Percentiles rank a stretch among this genome's conserved stretches.
Conservation (phyloP, 2,888 invertebrate species). For the Drosophila rellima region DNA sequence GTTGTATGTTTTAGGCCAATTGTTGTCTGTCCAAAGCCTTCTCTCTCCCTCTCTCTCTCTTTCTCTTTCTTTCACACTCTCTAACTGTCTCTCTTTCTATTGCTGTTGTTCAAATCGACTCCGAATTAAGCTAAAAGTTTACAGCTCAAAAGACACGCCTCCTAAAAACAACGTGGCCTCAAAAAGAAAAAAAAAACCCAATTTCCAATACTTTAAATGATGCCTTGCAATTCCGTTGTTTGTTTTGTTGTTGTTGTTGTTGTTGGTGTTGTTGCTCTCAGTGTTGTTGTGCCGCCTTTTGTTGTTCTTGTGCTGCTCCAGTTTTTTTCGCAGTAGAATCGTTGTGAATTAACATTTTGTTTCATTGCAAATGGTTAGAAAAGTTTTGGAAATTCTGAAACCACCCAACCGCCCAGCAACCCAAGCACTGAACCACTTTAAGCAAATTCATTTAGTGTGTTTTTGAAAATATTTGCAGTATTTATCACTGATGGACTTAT, state of each 20-base stretch:
- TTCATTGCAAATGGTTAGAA: constrained; percentile 16
- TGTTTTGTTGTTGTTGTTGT: background rate
- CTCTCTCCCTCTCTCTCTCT: background rate
- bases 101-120: constrained; percentile 10
- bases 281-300: constrained; percentile 4
- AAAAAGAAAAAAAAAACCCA: background rate
- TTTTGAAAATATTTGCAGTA: background rate
- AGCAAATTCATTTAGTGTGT: background rate
- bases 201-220: constrained; percentile 36
- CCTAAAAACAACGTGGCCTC: constrained; percentile 2
- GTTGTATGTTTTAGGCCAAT: constrained; percentile 64
- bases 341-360: constrained; percentile 56
- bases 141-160: constrained; percentile 45
- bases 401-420: background rate
- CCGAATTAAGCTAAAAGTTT: constrained; percentile 41
- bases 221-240: constrained; percentile 42
- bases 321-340: constrained; percentile 50
- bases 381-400: background rate
- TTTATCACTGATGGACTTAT: background rate
- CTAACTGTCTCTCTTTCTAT: background rate
- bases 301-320: constrained; percentile 20
- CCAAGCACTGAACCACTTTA: background rate
- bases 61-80: background rate
- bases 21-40: constrained; percentile 48
- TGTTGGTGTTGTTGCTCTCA: constrained; percentile 6